phyloP scores from a whole-genome alignment of 2,888 invertebrate genomes.

The Trimorus sp. region DNA sequence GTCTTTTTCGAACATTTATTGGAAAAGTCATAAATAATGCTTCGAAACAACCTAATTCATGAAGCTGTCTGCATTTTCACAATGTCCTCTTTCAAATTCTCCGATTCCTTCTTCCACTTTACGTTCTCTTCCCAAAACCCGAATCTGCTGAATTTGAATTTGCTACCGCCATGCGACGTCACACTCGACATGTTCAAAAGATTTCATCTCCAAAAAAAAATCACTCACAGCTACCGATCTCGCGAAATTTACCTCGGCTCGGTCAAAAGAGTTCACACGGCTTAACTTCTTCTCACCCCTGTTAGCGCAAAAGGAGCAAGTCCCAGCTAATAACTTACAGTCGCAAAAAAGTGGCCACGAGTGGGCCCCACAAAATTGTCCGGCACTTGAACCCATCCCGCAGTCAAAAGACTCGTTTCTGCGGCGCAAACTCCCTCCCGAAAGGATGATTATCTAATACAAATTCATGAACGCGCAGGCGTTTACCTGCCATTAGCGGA shows the following conservation, averaged over 20 bases:
- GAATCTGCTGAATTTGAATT: no score
- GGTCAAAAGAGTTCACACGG: constrained; percentile 53
- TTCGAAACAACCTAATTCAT: no score
- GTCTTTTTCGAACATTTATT: no score
- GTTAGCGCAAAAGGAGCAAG: constrained; percentile 7
- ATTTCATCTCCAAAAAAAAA: constrained; percentile 42
- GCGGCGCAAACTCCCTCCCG: constrained; percentile 53
- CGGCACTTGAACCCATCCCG: constrained; percentile 22
- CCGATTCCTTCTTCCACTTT: constrained; percentile 30
- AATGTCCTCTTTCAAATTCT: no score
- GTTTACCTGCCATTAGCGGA: constrained; percentile 79
- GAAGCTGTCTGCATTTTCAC: no score
- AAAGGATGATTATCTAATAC: constrained; percentile 75
- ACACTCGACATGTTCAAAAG: no score
- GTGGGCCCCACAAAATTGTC: constrained; percentile 29
- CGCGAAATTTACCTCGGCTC: constrained; percentile 54
- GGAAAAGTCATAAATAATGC: no score
- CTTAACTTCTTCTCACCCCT: constrained; percentile 34
- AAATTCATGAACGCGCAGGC: constrained; percentile 80
- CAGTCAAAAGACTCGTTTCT: constrained; percentile 29
- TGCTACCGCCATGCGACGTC: no score
- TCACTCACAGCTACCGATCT: constrained; percentile 50
- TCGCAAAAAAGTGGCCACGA: constrained; percentile 21
- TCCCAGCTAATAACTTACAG: constrained; percentile 37
- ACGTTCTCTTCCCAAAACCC: constrained; percentile 6